Base-by-base conservation (phyloP, 1,140 invertebrate species). In the Steinernema khuongi region DNA sequence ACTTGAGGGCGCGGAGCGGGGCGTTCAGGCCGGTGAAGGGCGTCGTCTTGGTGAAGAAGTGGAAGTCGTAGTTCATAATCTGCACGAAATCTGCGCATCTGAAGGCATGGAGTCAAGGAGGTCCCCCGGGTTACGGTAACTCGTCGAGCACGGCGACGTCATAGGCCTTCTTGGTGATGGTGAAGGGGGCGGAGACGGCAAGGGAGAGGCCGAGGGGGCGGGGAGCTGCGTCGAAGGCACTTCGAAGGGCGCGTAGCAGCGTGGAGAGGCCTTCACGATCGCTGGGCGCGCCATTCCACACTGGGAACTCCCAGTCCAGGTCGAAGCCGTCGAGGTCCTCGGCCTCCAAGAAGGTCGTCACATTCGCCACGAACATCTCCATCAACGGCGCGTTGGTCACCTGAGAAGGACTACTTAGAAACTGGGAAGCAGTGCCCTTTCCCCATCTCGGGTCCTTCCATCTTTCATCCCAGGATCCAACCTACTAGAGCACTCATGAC, bases 361-460 rank as follows among this genome's bases (percentile, higher is more conserved):
- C 50, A 22, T 60, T 60, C 11, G 11, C 11, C 4, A 60, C 50
- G 50, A n/a, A 60, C 22, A 22, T 22, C 22, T 22, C 19, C 50
- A 60, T 7, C 4, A 60, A 22, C 14, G 50, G 4, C 26, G 14
- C 17, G 22, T 69, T 30, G 11, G 18, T 30, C 14, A 72, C 71
- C 71, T 72, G 28, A 30, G 69, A 11, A 26, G 2, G 67, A 43
- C 28, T 14, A 19, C 43, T 67, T 71, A 1, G 67, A 30, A 71
- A 70, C 14, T 67, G 50, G 29, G 7, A 28, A 28, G 50, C 29
- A 28, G 50, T 60, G 50, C 50, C n/a, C n/a, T n/a, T n/a, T n/a
- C n/a, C n/a, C n/a, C n/a, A n/a, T n/a, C n/a, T n/a, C n/a, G n/a
- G n/a, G n/a, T n/a, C n/a, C n/a, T n/a, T n/a, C n/a, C n/a, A n/a